Conservation (phyloP, 92 coral and sea anemone genomes). For the Metridium senile region DNA sequence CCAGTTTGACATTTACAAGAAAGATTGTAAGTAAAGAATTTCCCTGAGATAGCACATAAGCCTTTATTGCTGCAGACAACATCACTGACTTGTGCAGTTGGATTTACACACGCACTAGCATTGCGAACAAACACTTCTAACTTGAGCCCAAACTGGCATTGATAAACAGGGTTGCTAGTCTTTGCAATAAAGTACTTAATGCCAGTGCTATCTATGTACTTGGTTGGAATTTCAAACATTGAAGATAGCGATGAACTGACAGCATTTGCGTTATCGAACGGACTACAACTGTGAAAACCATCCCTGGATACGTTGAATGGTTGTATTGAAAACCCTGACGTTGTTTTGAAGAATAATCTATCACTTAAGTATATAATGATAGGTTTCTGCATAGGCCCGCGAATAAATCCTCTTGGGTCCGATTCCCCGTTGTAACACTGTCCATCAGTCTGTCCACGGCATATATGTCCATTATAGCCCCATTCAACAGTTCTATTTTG, state of each 20-base stretch:
- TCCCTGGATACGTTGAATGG: constrained; percentile 52
- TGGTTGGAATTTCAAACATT: constrained; percentile 38
- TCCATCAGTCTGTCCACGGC: constrained; percentile 31
- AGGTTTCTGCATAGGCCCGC: constrained; percentile 68
- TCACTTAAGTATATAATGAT: constrained; percentile 60
- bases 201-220: constrained; percentile 64
- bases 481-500: constrained; percentile 33
- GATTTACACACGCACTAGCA: constrained; percentile 55
- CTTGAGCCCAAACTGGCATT: constrained; percentile 70
- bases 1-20: constrained; percentile 74
- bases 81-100: constrained; percentile 30
- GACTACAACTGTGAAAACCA: constrained; percentile 57
- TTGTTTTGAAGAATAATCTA: constrained; percentile 32
- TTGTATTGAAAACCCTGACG: neutral
- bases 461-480: constrained; percentile 69
- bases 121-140: constrained; percentile 80
- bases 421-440: constrained; percentile 55
- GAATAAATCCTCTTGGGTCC: constrained; percentile 56
- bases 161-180: constrained; percentile 7
- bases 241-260: neutral
- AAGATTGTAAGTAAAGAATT: constrained; percentile 64
- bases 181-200: constrained; percentile 69
- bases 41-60: constrained; percentile 67
- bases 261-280: neutral
- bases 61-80: constrained; percentile 83